These are phyloP conservation scores for Colletes gigas DNA, from an alignment of 1,140 invertebrate species.

Conservation along the genomic window DNA sequence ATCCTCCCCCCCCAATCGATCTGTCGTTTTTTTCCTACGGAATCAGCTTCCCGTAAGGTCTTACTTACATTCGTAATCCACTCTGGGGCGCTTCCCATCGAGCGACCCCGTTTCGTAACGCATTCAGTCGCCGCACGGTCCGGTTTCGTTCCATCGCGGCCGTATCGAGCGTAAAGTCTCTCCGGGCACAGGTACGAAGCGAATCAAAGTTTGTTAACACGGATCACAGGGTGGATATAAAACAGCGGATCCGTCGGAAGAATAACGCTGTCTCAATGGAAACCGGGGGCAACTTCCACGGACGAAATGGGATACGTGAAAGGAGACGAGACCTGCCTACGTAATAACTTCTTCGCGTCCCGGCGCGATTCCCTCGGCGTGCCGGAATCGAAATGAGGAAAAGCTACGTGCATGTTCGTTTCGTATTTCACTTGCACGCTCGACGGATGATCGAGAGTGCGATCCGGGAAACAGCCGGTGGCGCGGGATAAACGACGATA, in stretches of 20 bases:
- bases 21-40: no score
- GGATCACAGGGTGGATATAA: slow-evolving; percentile 7
- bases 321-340: slow-evolving; percentile 12
- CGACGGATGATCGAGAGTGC: slow-evolving; percentile 31
- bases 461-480: slow-evolving; percentile 6
- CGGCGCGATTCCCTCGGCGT: background rate
- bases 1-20: no score
- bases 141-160: background rate
- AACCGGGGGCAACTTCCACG: slow-evolving; percentile 7
- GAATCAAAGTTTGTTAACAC: slow-evolving; percentile 20
- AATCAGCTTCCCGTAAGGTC: no score
- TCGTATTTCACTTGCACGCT: slow-evolving; percentile 33
- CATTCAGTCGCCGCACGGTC: background rate
- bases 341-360: slow-evolving; percentile 15
- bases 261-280: slow-evolving; percentile 24
- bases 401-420: slow-evolving; percentile 14
- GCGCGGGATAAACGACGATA: background rate
- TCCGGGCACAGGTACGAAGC: background rate
- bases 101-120: background rate
- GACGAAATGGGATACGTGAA: slow-evolving; percentile 30
- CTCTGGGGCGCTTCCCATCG: no score
- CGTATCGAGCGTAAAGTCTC: background rate
- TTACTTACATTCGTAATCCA: no score
- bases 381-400: slow-evolving; percentile 23
- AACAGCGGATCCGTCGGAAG: slow-evolving; percentile 4